Base-by-base conservation (phyloP, 2,888 invertebrate genomes). In the Euproctis similis region DNA sequence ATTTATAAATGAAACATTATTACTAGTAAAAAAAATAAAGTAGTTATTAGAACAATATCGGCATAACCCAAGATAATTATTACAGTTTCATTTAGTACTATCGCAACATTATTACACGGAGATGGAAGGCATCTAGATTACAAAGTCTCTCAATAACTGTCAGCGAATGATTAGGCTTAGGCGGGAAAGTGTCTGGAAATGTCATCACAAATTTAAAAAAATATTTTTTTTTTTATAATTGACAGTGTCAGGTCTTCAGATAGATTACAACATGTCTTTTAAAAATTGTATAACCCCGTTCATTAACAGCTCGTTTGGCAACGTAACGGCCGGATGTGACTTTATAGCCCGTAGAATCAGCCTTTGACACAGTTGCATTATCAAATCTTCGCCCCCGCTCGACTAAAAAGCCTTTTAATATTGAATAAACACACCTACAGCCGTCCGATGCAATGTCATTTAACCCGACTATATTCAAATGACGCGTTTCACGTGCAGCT, bases 371-470 rank as follows among this genome's bases (percentile, higher is more conserved):
- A 42, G 54, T 68, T 73, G 58, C 67, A 67, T 57, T 70, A 63
- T 57, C 60, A 61, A 59, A 59, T 44, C 28, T 33, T 56, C 70
- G 69, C 74, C 73, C 65, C 71, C 73, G 61, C 69, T 35, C 42
- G 53, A 51, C 51, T 59, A 49, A 65, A 65, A 66, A 65, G 54
- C 56, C 59, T 71, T 69, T 64, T 55, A 64, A 69, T 65, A 59
- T 68, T 62, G 59, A 68, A 69, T 67, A 68, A 68, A 69, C 60
- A 72, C 75, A 65, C 76, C 74, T 70, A 76, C 76, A 56, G 30
- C 30, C 45, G 37, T 32, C 39, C 46, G 50, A 46, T 57, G 64
- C 66, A 65, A 63, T 65, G 64, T 59, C 63, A 58, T 59, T 45
- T 48, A 51, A 64, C 31, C 42, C 53, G 18, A 36, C 50, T 26